Evolutionary conservation across 2,797 vertebrate species (phyloP).

Genomic region (Rachycentron canadum): DNA sequence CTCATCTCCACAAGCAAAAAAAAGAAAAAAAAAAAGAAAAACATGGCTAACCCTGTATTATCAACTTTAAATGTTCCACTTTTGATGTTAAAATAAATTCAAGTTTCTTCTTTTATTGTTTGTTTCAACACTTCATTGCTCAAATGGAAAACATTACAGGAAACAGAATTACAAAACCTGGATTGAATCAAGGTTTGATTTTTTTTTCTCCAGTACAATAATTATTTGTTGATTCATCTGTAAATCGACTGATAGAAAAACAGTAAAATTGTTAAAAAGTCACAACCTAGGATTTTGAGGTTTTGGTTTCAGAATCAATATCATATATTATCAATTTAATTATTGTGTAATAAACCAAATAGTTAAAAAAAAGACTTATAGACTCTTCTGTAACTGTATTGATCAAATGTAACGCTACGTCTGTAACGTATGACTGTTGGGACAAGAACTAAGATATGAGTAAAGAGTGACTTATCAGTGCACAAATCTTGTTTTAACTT

Average conservation of each 20-base stretch:
- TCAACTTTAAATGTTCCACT: conserved; percentile 55
- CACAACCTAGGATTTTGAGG: background rate
- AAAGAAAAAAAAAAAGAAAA: conserved; percentile 32
- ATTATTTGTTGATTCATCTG: background rate
- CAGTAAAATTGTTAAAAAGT: conserved; percentile 7
- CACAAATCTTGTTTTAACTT: background rate
- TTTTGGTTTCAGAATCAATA: conserved; percentile 35
- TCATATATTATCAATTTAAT: background rate
- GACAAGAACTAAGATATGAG: background rate
- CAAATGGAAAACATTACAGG: conserved; percentile 29
- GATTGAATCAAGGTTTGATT: conserved; percentile 23
- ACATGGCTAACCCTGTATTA: conserved; percentile 61
- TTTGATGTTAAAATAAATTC: conserved; percentile 64
- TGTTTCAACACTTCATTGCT: conserved; percentile 67
- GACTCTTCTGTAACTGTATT: background rate
- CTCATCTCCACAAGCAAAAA: conserved; percentile 41
- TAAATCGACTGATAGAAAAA: background rate
- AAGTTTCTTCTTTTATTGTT: conserved; percentile 67
- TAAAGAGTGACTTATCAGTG: background rate
- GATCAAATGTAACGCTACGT: background rate
- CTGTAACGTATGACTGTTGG: conserved; percentile 10
- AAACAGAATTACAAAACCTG: no score
- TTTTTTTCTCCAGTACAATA: conserved; percentile 23
- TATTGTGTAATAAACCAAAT: background rate
- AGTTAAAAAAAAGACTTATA: background rate